phyloP scores from a whole-genome alignment of 1,140 invertebrate genomes.

The Piezodorus guildinii region DNA sequence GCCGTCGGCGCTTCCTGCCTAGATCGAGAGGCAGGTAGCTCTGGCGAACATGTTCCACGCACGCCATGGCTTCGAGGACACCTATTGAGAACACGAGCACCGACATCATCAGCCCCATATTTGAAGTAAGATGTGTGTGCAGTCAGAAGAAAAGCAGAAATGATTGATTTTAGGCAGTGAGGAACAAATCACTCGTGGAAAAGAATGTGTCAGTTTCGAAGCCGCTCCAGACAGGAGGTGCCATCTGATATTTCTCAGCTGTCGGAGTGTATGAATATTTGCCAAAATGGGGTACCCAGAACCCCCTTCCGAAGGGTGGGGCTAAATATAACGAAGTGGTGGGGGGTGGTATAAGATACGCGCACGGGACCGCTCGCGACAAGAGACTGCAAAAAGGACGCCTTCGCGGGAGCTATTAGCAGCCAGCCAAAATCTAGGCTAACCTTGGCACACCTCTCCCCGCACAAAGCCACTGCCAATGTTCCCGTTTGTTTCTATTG shows the following conservation, averaged over 20 bases:
- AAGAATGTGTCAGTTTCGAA: too few species aligned
- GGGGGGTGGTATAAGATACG: neutral
- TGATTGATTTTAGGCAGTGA: too few species aligned
- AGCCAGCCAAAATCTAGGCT: neutral
- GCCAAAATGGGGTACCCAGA: too few species aligned
- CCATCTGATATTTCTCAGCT: too few species aligned
- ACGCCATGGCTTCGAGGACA: conserved; percentile 22
- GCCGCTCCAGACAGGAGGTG: too few species aligned
- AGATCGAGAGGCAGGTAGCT: conserved; percentile 13
- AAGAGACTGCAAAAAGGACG: conserved; percentile 1
- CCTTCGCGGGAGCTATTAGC: conserved; percentile 1
- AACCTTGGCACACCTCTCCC: conserved; percentile 5
- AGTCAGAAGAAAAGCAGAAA: too few species aligned
- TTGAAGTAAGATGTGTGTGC: neutral
- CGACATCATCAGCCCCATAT: conserved; percentile 23
- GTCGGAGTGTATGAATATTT: too few species aligned
- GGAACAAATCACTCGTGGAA: too few species aligned
- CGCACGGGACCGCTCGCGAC: neutral
- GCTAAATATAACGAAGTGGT: neutral
- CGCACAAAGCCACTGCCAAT: neutral
- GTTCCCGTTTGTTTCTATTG: too few species aligned
- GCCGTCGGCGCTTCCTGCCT: neutral
- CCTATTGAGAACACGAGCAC: conserved; percentile 23
- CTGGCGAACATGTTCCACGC: conserved; percentile 16
- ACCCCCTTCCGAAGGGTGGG: too few species aligned